Evolutionary conservation across 2,113 vertebrate genomes (phyloP), one percentile per base, ranked within the genome.

Genomic region (Poicephalus meyeri): DNA sequence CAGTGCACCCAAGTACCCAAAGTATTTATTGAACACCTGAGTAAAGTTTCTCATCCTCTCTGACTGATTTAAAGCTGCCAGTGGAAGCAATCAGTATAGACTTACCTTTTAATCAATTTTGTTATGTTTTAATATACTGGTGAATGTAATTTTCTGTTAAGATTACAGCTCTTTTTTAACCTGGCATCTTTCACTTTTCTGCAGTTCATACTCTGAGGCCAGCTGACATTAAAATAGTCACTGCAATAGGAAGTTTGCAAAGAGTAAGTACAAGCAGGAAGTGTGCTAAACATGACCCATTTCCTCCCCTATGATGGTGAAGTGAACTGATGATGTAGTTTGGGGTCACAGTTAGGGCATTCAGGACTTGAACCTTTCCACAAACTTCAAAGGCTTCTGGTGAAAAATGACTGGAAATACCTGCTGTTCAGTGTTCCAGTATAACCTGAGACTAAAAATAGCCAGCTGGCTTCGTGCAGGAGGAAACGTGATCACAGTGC

Each of bases 201-300:
- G 49, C 94, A 98, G 98, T 97, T 91, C 98, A 98, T 65, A 58
- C 97, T 58, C 79, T 98, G 95, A 97, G 71, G 28, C 98, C 98
- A 44, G 95, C 96, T 77, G 98, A 98, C 89, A 96, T 98, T 81
- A 98, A 97, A 93, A 53, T 81, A 37, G 91, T 98, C 37, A 80
- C 97, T 63, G 96, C 97, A 81, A 97, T 98, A 86, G 97, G 98
- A 82, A 95, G 63, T 60, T 82, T 98, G 72, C 95, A 92, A 85
- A 89, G 29, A 44, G 98, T 98, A 89, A 98, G 98, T 98, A 96
- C 73, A 19, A 79, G 44, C 0, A 2, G 83, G 79, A 88, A 81
- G 29, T 52, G 23, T 68, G 60, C 61, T 71, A 31, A 87, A 33
- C 0, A 0, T 86, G 82, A 79, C 66, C 89, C 64, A 23, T 64